These are phyloP conservation scores for Heterotilapia buettikoferi DNA, from an alignment of 2,113 vertebrate species.

Conservation along the genomic window DNA sequence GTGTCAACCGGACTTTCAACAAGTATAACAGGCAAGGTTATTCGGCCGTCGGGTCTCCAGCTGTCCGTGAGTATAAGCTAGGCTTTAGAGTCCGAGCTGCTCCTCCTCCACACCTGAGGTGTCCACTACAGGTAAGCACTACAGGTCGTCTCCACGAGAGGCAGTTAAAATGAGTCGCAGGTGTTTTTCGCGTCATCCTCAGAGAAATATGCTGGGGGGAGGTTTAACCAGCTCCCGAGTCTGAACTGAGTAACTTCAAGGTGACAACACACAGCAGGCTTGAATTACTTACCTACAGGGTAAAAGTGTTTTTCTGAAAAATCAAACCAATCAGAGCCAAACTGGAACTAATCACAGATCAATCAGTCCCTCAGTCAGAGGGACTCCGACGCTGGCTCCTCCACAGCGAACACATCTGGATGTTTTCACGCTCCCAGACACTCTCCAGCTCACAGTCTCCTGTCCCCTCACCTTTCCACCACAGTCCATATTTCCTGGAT, in stretches of 20 bases:
- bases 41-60: fast-evolving
- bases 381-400: background rate
- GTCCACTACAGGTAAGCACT: background rate
- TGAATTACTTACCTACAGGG: background rate
- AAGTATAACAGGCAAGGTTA: background rate
- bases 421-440: background rate
- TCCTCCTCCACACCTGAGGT: background rate
- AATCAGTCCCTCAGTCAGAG: background rate
- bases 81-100: background rate
- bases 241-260: background rate
- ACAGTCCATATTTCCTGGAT: constrained; percentile 71
- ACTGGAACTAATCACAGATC: background rate
- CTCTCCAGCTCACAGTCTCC: background rate
- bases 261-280: background rate
- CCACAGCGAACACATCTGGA: background rate
- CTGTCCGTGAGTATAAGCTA: background rate
- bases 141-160: background rate
- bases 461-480: constrained; percentile 54
- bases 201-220: background rate
- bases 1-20: background rate
- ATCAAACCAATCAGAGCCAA: background rate
- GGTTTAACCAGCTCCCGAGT: background rate
- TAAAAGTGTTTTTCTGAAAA: background rate
- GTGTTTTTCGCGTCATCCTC: background rate
- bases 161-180: background rate